Base-by-base conservation (phyloP, 2,888 invertebrate genomes). In the Polymixis flavicincta region DNA sequence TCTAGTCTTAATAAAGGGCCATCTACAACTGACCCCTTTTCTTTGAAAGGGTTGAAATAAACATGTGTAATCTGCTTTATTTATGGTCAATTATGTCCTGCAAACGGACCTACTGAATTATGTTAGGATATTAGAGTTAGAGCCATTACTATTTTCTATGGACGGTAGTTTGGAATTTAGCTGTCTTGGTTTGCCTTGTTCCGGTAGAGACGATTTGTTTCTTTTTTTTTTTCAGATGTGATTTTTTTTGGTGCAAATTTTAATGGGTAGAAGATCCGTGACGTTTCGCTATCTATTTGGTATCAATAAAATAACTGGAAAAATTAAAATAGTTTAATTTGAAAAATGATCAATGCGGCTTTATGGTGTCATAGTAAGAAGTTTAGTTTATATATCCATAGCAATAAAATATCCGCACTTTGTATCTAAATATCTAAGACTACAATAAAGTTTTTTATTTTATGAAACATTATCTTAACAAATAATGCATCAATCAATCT, bases 81-180 rank as follows among this genome's bases (percentile, higher is more conserved):
- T 95, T 95, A 96, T 96, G 96, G 95, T 95, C 95, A 96, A 96
- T 96, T 96, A 96, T 94, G 94, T 94, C 93, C 90, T 89, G 89
- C 87, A 89, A 93, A 94, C 88, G 93, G 92, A 92, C 92, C 83
- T 90, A 86, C 88, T 89, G 89, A 90, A 92, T 93, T 92, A 92
- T 92, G 89, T 89, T 84, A 90, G 92, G 89, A 88, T 92, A 93
- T 94, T 93, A 93, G 89, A 83, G 85, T 75, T n/a, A n/a, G n/a
- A n/a, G n/a, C 84, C 84, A 87, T 90, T 88, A 90, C 85, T 88
- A 87, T 92, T 92, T 90, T 92, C 92, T 92, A 91, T 89, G 87
- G 84, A 78, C 75, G 84, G 88, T 88, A 88, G 86, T 90, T 90
- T 61, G 83, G 89, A 90, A 94, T 95, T 92, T 92, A 94, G 94